Conservation (phyloP, 2,888 invertebrate genomes). For the Holacanthella duospinosa region DNA sequence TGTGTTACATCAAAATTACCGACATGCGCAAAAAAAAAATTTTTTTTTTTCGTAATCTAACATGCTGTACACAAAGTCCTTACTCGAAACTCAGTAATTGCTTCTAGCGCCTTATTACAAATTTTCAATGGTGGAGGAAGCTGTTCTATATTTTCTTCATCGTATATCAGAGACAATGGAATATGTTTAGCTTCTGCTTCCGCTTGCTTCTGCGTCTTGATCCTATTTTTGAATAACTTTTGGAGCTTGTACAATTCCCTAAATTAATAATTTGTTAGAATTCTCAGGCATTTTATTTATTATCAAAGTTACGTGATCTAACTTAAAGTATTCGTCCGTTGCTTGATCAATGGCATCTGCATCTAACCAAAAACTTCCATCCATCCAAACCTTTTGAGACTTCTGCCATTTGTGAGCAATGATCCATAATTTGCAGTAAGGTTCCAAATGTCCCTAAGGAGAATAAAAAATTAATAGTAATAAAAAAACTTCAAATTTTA, state of each 20-base stretch:
- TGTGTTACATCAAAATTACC: too few species aligned
- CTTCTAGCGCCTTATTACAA: constrained; percentile 47
- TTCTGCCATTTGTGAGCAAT: constrained; percentile 63
- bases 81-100: constrained; percentile 52
- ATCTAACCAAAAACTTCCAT: constrained; percentile 80
- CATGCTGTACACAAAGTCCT: constrained; percentile 12
- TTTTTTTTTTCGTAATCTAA: neutral
- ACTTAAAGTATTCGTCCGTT: constrained; percentile 60
- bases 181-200: constrained; percentile 34
- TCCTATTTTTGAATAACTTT: constrained; percentile 33
- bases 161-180: constrained; percentile 29
- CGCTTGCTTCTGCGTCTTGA: constrained; percentile 34
- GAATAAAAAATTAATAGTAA: neutral
- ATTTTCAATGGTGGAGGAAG: constrained; percentile 72
- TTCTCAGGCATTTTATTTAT: too few species aligned
- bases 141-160: constrained; percentile 36
- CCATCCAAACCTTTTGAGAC: constrained; percentile 76
- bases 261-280: constrained; percentile 4
- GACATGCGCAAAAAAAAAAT: too few species aligned
- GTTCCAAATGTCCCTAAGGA: constrained; percentile 57
- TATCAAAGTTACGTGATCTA: constrained; percentile 13
- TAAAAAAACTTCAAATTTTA: neutral
- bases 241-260: constrained; percentile 34
- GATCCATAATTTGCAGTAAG: constrained; percentile 46
- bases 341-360: constrained; percentile 64